A percentile compares a stretch with the other conserved stretches of the same genome.
phyloP scores from a whole-genome alignment of 2,888 invertebrate genomes.

The Meganola albula region DNA sequence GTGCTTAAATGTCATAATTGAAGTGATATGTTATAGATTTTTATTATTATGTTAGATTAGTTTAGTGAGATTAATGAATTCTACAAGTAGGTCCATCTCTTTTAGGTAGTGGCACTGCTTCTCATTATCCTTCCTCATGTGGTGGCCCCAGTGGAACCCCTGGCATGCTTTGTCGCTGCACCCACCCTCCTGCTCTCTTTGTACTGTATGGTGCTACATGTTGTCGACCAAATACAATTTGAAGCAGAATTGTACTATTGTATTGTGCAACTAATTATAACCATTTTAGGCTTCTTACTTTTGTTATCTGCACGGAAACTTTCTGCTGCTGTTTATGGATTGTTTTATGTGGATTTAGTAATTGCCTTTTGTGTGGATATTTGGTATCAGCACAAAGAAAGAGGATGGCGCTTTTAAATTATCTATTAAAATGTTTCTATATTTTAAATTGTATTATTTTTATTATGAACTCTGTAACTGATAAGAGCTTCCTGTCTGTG shows the following conservation, averaged over 20 bases:
- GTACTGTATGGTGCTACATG: constrained; percentile 57
- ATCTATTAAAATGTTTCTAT: constrained; percentile 24
- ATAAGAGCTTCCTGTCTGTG: constrained; percentile 18
- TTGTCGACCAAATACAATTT: constrained; percentile 63
- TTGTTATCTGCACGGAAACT: constrained; percentile 41
- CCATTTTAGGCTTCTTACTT: constrained; percentile 37
- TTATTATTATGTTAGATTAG: constrained; percentile 8
- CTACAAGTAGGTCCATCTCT: constrained; percentile 42
- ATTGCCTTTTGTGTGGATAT: constrained; percentile 56
- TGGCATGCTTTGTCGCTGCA: constrained; percentile 55
- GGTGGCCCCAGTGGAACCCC: constrained; percentile 52
- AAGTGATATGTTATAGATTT: too few species aligned
- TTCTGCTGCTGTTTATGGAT: constrained; percentile 54
- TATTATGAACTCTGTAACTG: constrained; percentile 7
- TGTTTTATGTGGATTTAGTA: constrained; percentile 61
- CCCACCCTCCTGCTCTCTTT: constrained; percentile 64
- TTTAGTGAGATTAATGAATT: constrained; percentile 14
- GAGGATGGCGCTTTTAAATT: constrained; percentile 49
- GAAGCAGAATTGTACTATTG: constrained; percentile 61
- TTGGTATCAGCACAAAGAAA: constrained; percentile 52
- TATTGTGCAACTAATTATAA: constrained; percentile 40
- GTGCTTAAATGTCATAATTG: too few species aligned
- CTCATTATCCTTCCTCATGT: constrained; percentile 64
- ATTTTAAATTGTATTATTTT: constrained; percentile 27
- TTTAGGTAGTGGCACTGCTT: constrained; percentile 70